These are phyloP conservation scores for Drosophila tanythrix DNA, from an alignment of 2,888 invertebrate species.

Conservation along the genomic window DNA sequence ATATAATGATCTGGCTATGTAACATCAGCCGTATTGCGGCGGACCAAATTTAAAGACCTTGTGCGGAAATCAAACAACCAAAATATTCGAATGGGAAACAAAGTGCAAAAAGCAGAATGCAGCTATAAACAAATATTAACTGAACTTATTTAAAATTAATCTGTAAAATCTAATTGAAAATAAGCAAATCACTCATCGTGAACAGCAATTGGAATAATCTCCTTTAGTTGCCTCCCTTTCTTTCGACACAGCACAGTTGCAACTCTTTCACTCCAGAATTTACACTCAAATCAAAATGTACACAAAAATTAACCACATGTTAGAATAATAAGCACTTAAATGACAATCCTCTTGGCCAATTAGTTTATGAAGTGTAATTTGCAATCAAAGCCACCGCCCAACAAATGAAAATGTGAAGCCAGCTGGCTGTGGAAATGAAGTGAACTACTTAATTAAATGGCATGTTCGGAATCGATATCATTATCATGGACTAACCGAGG, in stretches of 20 bases:
- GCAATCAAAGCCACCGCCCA: not conserved
- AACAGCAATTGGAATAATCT: not conserved
- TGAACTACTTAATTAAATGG: constrained; percentile 24
- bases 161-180: not conserved
- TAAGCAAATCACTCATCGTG: not conserved
- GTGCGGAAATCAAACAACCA: constrained; percentile 47
- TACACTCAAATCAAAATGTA: not conserved
- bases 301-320: not conserved
- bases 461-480: constrained; percentile 22
- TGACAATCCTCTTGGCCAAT: not conserved
- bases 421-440: constrained; percentile 1
- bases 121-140: not conserved
- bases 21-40: constrained; percentile 21
- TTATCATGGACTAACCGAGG: constrained; percentile 16
- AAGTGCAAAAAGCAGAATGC: not conserved
- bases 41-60: constrained; percentile 58
- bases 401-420: not conserved
- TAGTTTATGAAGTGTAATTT: not conserved
- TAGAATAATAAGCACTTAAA: not conserved
- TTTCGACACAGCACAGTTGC: not conserved
- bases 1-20: constrained; percentile 33
- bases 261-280: not conserved
- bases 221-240: not conserved
- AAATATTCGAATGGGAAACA: not conserved
- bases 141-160: not conserved